These are phyloP conservation scores for Arnoldichthys spilopterus DNA, from an alignment of 2,797 vertebrate species.

Conservation along the genomic window DNA sequence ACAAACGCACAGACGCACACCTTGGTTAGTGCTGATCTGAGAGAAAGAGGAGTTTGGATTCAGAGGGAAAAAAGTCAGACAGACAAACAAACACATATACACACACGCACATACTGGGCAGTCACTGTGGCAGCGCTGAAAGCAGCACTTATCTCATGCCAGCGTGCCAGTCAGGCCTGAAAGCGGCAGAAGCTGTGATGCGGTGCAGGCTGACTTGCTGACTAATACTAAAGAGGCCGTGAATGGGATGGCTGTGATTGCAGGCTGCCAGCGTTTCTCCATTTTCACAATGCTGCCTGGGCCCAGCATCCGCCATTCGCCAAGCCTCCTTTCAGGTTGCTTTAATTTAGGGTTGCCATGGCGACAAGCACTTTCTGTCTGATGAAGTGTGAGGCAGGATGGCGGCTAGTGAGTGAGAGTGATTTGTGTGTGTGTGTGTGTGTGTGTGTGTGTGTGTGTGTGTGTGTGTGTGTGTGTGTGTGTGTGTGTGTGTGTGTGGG, in stretches of 20 bases:
- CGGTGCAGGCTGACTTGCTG: slow-evolving; percentile 83
- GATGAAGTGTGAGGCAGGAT: slow-evolving; percentile 71
- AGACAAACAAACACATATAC: slow-evolving; percentile 51
- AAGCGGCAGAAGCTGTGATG: slow-evolving; percentile 82
- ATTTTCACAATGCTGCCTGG: slow-evolving; percentile 74
- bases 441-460: slow-evolving; percentile 23
- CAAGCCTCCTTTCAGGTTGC: slow-evolving; percentile 77
- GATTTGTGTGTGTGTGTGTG: slow-evolving; percentile 27
- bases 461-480: slow-evolving; percentile 23
- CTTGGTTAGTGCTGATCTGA: slow-evolving; percentile 64
- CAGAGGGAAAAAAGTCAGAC: slow-evolving; percentile 59
- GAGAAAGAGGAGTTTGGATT: slow-evolving; percentile 54
- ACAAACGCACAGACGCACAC: slow-evolving; percentile 51
- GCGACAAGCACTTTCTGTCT: slow-evolving; percentile 75
- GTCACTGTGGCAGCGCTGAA: slow-evolving; percentile 75
- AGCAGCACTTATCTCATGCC: slow-evolving; percentile 81
- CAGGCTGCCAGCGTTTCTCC: slow-evolving; percentile 78
- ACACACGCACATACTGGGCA: slow-evolving; percentile 63
- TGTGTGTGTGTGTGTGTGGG: slow-evolving; percentile 34
- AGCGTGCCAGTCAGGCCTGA: slow-evolving; percentile 80
- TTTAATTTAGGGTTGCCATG: slow-evolving; percentile 82
- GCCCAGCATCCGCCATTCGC: slow-evolving; percentile 77
- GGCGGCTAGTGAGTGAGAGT: slow-evolving; percentile 47
- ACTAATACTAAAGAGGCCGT: slow-evolving; percentile 81
- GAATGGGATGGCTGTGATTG: slow-evolving; percentile 82